phyloP scores from a whole-genome alignment of 2,797 vertebrate species.

The Myotis planiceps region DNA sequence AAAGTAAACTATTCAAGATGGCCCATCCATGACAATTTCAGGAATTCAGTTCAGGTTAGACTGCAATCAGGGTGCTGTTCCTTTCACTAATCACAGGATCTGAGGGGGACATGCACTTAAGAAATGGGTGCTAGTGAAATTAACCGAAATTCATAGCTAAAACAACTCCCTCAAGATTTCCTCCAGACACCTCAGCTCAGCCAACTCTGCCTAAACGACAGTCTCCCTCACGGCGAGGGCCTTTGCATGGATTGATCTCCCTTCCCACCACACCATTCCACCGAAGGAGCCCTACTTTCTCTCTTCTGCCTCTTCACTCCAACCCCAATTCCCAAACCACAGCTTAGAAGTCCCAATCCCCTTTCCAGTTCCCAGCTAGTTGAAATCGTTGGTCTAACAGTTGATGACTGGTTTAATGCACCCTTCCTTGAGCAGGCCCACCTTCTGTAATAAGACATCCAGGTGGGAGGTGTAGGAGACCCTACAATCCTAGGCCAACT shows the following conservation, averaged over 20 bases:
- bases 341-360: neutral
- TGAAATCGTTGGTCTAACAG: neutral
- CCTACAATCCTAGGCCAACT: neutral
- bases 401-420: neutral
- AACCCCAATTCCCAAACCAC: neutral
- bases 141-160: neutral
- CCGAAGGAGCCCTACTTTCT: neutral
- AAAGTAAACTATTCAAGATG: neutral
- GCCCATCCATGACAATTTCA: neutral
- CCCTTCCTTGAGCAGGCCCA: neutral
- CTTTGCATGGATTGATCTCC: too few species aligned
- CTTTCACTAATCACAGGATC: neutral
- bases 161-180: neutral
- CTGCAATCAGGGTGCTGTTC: neutral
- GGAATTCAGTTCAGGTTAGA: neutral
- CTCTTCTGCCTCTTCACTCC: neutral
- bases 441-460: neutral
- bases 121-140: neutral
- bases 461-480: neutral
- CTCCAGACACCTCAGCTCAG: neutral
- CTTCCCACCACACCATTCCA: too few species aligned
- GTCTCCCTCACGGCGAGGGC: neutral
- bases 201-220: neutral
- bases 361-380: neutral
- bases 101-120: neutral